Evolutionary conservation across 2,113 vertebrate species (phyloP).

Genomic region (Speoplatyrhinus poulsoni): DNA sequence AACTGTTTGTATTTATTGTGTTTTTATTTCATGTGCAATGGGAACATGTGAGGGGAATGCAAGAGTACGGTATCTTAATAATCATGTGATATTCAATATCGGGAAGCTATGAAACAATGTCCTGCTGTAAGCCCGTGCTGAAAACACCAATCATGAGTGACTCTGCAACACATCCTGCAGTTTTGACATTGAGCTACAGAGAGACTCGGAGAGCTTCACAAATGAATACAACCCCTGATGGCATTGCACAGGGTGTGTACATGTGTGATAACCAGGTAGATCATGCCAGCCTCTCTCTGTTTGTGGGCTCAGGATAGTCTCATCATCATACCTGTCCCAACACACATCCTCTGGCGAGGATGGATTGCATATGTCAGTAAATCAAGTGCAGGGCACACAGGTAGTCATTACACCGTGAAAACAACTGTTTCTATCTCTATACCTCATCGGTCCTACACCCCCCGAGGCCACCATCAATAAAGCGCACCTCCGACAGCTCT

Average conservation of each 20-base stretch:
- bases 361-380: conserved; percentile 63
- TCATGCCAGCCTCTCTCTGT: conserved; percentile 10
- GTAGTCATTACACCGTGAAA: conserved; percentile 76
- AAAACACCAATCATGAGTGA: not conserved
- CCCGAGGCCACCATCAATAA: conserved; percentile 65
- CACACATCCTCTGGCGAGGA: conserved; percentile 38
- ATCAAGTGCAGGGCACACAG: conserved; percentile 58
- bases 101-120: too few relatives aligned
- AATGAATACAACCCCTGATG: conserved; percentile 53
- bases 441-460: conserved; percentile 55
- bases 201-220: conserved; percentile 21
- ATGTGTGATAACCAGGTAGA: conserved; percentile 14
- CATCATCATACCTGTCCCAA: conserved; percentile 42
- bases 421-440: conserved; percentile 76
- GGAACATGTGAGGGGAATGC: too few relatives aligned
- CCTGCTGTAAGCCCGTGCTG: too few relatives aligned
- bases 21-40: too few relatives aligned
- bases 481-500: conserved; percentile 41
- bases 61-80: too few relatives aligned
- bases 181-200: conserved; percentile 13
- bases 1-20: too few relatives aligned
- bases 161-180: conserved; percentile 4
- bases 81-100: too few relatives aligned
- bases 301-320: conserved; percentile 31
- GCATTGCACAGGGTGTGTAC: conserved; percentile 15